Evolutionary conservation across 2,113 vertebrate genomes (phyloP), one percentile per base, ranked within the genome.

Genomic region (Anarhynchus alexandrinus): DNA sequence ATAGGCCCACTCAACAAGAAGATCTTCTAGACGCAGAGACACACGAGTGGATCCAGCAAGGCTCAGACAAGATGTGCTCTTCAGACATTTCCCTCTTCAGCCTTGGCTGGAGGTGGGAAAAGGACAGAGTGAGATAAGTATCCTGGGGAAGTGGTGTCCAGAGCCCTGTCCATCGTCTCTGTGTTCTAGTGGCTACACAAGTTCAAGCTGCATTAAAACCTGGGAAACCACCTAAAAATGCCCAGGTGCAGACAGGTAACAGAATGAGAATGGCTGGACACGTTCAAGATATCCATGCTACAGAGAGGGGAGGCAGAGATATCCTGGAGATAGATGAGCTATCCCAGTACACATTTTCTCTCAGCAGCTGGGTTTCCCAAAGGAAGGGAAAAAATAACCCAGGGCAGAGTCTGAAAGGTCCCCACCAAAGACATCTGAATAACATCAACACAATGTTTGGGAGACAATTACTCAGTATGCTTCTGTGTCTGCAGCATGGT

Each of bases 21-120:
- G 77, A 67, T 82, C 73, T 87, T 85, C 62, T 13, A 36, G 42
- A 25, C 27, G 14, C 25, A 62, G 49, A 86, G 45, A 55, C 3
- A 54, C 0, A 0, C 0, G 1, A 79, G 14, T 9, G 69, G 67
- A 88, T 72, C 23, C 49, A 55, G 58, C 23, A 80, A 72, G 38
- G 9, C 15, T 86, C 47, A 6, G 1, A 66, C 10, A 79, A 59
- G 72, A 43, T 55, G 57, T 26, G 61, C 32, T 93, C 84, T 91
- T 97, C 93, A 96, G 65, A 51, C 94, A 84, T 96, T 94, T 95
- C 77, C 89, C 51, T 82, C 42, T 84, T 96, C 94, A 86, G 57
- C 7, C 23, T 51, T 9, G 3, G 8, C 96, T 97, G 94, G n/a
- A 86, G 18, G 23, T 51, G 25, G 15, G 38, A 73, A 84, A 89